Percentiles rank a stretch among this genome's conserved stretches.
phyloP scores from a whole-genome alignment of 2,113 vertebrate genomes.

The Cololabis saira region DNA sequence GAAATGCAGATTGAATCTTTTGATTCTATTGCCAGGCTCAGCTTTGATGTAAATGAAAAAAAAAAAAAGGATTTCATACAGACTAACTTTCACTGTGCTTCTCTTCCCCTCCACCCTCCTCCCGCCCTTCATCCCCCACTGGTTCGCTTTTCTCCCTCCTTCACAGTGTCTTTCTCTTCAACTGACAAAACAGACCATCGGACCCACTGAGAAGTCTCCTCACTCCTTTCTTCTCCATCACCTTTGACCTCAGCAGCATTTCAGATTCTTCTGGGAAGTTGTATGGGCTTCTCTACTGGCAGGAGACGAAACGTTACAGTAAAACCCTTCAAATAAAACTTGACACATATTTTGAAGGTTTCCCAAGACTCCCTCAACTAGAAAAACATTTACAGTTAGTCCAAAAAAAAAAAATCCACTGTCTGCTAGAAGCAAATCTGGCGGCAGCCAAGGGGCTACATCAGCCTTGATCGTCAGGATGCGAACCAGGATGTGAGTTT shows the following conservation, averaged over 20 bases:
- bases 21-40: slow-evolving; percentile 71
- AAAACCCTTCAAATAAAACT: no score
- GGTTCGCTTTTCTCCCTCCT: slow-evolving; percentile 33
- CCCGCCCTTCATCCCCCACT: slow-evolving; percentile 38
- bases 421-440: no score
- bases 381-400: no score
- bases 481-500: no score
- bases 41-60: slow-evolving; percentile 78
- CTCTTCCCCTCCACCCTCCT: slow-evolving; percentile 31
- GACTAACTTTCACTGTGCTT: slow-evolving; percentile 73
- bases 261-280: slow-evolving; percentile 2
- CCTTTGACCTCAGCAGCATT: slow-evolving; percentile 4
- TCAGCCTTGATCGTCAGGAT: no score
- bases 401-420: no score
- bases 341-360: no score
- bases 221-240: not conserved
- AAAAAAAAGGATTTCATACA: slow-evolving; percentile 61
- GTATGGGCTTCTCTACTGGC: not conserved
- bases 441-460: no score
- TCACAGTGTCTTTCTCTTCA: slow-evolving; percentile 47
- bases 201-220: slow-evolving; percentile 24
- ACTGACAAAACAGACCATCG: slow-evolving; percentile 66
- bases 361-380: no score
- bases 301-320: not conserved
- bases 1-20: slow-evolving; percentile 81